Base-by-base conservation (phyloP, 2,797 vertebrate genomes). In the Hipposideros larvatus region DNA sequence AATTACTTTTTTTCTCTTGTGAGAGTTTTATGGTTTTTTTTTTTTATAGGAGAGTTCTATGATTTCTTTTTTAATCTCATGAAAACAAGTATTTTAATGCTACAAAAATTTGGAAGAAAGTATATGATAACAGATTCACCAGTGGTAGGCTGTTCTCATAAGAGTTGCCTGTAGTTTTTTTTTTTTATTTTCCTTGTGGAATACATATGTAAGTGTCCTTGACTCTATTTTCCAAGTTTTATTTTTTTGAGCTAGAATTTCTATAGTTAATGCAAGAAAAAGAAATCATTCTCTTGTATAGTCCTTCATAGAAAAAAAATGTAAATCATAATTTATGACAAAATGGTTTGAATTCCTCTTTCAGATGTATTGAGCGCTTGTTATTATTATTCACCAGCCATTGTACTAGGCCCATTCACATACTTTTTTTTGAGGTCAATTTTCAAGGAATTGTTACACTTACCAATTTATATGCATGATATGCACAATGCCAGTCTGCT, bases 281-380 rank as follows among this genome's bases (percentile, higher is more conserved):
- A 66, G 61, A 46, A 55, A 21, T 80, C 65, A 70, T 14, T 46
- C 10, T 85, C 74, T 96, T 96, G 2, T 61, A 48, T 18, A 79
- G 24, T 73, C 70, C 66, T 96, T 93, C 59, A 73, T 22, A 80
- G 70, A 55, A 77, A 92, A 92, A 92, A 86, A 71, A 80, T 18
- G 22, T 78, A 77, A 87, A 73, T 80, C 43, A 66, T 85, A 57
- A 63, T 90, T 93, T 93, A 48, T 89, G 74, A 96, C 53, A 83
- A 82, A 87, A 74, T 92, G 63, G 82, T n/a, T 77, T 46, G 57
- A 93, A 95, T 90, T 97, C 51, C 65, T 87, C 55, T 95, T 92
- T 90, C 11, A 51, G 11, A 19, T 71, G 31, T 63, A 93, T 19
- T 57, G 11, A 88, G 55, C 78, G 19, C 51, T 88, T 59, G 73